Conservation (phyloP, 35 echinoderm and acorn worm genomes). For the Apostichopus parvimensis region DNA sequence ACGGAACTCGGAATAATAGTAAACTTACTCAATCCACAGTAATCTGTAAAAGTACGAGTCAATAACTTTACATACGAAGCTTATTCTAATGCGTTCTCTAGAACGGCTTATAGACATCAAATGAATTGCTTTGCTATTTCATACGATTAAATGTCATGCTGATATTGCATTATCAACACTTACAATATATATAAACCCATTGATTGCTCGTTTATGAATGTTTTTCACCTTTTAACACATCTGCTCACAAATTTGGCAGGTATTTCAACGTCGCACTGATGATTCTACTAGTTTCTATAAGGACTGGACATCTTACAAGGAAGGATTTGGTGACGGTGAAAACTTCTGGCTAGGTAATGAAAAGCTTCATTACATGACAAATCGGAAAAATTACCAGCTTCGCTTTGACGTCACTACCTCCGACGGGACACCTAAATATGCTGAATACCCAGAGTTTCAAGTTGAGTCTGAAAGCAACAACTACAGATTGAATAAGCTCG, state of each 20-base stretch:
- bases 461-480: background rate
- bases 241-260: background rate
- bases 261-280: conserved; percentile 24
- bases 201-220: conserved; percentile 1
- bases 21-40: too few species aligned
- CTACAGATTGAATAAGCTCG: background rate
- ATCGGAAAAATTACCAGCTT: background rate
- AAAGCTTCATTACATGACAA: conserved; percentile 30
- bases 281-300: background rate
- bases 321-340: conserved; percentile 11
- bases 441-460: background rate
- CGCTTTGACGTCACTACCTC: conserved; percentile 9
- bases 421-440: background rate
- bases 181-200: background rate
- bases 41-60: too few species aligned
- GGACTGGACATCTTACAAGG: background rate
- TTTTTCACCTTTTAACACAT: background rate
- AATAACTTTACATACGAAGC: background rate
- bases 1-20: background rate
- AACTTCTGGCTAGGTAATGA: conserved; percentile 55
- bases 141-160: background rate
- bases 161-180: background rate
- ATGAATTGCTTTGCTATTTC: background rate
- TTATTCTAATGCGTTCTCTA: background rate
- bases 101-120: background rate